Conservation (phyloP, 2,888 invertebrate genomes). For the Timandra comae region DNA sequence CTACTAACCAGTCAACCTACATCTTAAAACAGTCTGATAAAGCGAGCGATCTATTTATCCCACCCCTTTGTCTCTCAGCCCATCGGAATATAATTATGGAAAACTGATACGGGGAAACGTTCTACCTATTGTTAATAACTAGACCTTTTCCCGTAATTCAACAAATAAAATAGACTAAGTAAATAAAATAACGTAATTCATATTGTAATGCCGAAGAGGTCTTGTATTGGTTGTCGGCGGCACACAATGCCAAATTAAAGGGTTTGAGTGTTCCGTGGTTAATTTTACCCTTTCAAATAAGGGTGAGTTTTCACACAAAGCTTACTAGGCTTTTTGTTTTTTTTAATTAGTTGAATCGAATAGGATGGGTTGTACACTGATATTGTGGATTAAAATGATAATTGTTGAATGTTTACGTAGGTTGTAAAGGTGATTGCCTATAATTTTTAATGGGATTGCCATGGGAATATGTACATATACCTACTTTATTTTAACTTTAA, state of each 20-base stretch:
- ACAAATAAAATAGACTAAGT: slow-evolving; percentile 18
- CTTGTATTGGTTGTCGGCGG: slow-evolving; percentile 22
- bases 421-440: no score
- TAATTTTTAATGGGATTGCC: no score
- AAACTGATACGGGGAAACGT: slow-evolving; percentile 3
- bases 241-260: slow-evolving; percentile 24
- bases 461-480: no score
- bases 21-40: no score
- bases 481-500: no score
- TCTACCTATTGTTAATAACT: slow-evolving; percentile 2
- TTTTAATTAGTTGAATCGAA: slow-evolving; percentile 16
- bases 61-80: no score
- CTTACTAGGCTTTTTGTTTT: slow-evolving; percentile 14
- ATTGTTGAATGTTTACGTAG: no score
- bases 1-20: no score
- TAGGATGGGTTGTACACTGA: slow-evolving; percentile 3
- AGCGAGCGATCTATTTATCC: no score
- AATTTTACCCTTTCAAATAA: slow-evolving; percentile 22
- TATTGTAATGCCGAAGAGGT: slow-evolving; percentile 21
- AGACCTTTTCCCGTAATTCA: slow-evolving; percentile 17
- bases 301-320: slow-evolving; percentile 18
- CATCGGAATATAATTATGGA: slow-evolving; percentile 1
- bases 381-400: neutral
- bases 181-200: slow-evolving; percentile 21
- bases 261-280: slow-evolving; percentile 24